Conservation (phyloP, 2,113 vertebrate genomes). For the Machaerirhynchus nigripectus region DNA sequence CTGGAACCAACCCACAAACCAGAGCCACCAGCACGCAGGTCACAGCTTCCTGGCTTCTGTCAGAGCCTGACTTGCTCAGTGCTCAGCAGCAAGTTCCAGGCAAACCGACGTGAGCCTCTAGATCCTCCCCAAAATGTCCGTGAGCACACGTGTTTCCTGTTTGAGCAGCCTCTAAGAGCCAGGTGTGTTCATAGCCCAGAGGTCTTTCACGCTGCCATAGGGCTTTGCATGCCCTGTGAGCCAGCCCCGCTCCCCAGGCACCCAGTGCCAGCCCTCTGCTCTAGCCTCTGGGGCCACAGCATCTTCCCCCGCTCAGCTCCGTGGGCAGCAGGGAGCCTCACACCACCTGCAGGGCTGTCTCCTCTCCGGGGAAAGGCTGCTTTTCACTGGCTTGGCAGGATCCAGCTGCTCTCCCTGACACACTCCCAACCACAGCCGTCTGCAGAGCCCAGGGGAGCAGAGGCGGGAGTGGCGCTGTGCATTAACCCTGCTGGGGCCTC, state of each 20-base stretch:
- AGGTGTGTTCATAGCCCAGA: not conserved
- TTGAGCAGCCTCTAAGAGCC: not conserved
- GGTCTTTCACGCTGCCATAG: fast-evolving
- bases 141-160: not conserved
- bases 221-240: not conserved
- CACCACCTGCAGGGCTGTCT: not conserved
- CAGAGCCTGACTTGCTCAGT: not conserved
- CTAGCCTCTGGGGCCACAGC: not conserved
- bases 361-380: not conserved
- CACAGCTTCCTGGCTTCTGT: not conserved
- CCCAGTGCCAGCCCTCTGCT: fast-evolving
- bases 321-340: not conserved
- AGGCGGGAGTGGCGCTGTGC: fast-evolving
- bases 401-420: not conserved
- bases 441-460: not conserved
- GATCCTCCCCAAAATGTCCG: not conserved
- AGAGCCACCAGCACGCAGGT: not conserved
- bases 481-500: not conserved
- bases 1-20: not conserved
- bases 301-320: not conserved
- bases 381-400: not conserved
- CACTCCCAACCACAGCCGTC: not conserved
- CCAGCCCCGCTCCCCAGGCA: not conserved
- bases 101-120: fast-evolving
- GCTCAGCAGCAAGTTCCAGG: not conserved